Evolutionary conservation across 2,888 invertebrate species (phyloP), one percentile per base, ranked within the genome.

Genomic region (Helicoverpa assulta): DNA sequence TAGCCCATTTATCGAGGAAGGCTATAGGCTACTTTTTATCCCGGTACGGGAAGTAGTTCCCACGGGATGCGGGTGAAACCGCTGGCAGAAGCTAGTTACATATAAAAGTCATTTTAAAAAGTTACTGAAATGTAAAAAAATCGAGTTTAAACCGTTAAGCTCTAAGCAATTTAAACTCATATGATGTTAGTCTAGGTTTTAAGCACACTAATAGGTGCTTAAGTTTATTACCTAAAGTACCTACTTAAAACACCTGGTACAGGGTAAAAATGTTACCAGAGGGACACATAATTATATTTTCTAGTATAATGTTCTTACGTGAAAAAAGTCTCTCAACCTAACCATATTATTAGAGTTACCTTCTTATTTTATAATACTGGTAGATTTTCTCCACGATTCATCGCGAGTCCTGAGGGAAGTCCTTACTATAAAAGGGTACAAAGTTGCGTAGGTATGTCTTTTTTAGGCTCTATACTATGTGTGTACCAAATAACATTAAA

Each of bases 141-240:
- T 53, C 5, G 16, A 29, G 5, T 4, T 12, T 1, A 16, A 8
- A 14, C 4, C 18, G 16, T 14, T 16, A 0, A 8, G 19, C 8
- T n/a, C 50, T 1, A 7, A 0, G 40, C 0, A 40, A 67, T 47
- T 56, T 71, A 8, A 52, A 21, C 21, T 16, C 68, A 33, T 6
- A 29, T 33, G 14, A 0, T 74, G 33, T 29, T 33, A n/a, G n/a
- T n/a, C n/a, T n/a, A 74, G 50, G 29, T n/a, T 74, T 66, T 74
- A 50, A 74, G 1, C 21, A 67, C 18, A 21, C 47, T 47, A 47
- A 26, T 58, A 74, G 7, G 21, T 50, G 58, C 16, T 74, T 40
- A 51, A n/a, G 6, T 68, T 72, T 75, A 68, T 68, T 75, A 56
- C 69, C 10, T 47, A 16, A 75, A 64, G 71, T 64, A 54, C 10